A percentile compares a stretch with the other conserved stretches of the same genome.
Conservation (phyloP, 2,113 vertebrate species). For the Amblyornis subalaris region DNA sequence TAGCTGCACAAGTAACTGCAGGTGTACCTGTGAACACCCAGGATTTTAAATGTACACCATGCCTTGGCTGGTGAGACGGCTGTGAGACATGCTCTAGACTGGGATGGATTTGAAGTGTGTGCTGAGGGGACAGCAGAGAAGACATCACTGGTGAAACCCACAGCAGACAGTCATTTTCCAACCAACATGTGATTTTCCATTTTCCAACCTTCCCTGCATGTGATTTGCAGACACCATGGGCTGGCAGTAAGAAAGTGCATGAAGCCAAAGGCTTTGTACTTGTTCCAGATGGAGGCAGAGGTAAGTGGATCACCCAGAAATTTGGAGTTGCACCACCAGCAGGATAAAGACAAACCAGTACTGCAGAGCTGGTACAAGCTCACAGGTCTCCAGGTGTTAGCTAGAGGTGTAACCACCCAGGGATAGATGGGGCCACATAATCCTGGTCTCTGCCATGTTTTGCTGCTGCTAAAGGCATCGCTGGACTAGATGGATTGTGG, state of each 20-base stretch:
- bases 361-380: neutral
- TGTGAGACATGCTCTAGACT: neutral
- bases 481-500: neutral
- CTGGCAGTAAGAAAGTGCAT: neutral
- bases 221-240: neutral
- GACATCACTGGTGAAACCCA: neutral
- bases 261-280: neutral
- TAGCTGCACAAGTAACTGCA: neutral
- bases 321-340: neutral
- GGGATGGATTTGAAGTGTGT: neutral
- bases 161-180: neutral
- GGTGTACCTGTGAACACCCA: neutral
- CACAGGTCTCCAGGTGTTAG: neutral
- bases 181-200: too few relatives aligned
- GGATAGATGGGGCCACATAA: neutral
- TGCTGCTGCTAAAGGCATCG: neutral
- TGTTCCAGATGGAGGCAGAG: neutral
- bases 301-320: neutral
- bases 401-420: neutral
- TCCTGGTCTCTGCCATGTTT: neutral
- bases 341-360: neutral
- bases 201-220: fast-evolving
- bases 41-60: neutral
- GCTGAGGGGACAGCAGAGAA: neutral
- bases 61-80: neutral